Conservation (phyloP, 2,113 vertebrate genomes). For the Cynopterus brachyotis region DNA sequence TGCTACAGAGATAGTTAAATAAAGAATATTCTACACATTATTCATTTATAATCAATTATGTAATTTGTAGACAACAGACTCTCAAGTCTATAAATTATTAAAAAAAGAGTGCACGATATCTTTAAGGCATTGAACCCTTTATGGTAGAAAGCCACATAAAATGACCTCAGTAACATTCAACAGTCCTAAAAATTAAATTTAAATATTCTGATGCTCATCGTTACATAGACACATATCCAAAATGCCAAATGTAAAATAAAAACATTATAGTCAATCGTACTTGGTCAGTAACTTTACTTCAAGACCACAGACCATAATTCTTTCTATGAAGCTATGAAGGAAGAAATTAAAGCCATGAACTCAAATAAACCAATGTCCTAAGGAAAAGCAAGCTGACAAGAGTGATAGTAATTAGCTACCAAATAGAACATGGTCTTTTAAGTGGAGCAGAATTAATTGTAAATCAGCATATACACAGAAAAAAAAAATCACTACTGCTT, state of each 20-base stretch:
- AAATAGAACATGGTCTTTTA: constrained; percentile 35
- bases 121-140: not conserved
- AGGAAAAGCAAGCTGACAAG: not conserved
- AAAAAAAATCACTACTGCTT: not conserved
- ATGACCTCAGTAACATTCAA: not conserved
- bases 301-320: not conserved
- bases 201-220: not conserved
- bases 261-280: not conserved
- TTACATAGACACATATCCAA: not conserved
- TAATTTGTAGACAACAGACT: not conserved
- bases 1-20: not conserved
- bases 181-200: not conserved
- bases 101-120: not conserved
- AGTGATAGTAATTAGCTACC: not conserved
- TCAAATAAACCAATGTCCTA: not conserved
- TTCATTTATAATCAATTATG: constrained; percentile 35
- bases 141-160: not conserved
- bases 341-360: not conserved
- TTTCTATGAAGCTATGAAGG: not conserved
- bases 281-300: not conserved
- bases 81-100: constrained; percentile 21
- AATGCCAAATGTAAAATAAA: not conserved
- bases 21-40: not conserved
- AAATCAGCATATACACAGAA: constrained; percentile 17
- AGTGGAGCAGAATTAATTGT: constrained; percentile 70